Percentiles rank a stretch among this genome's conserved stretches.
Evolutionary conservation across 1,140 invertebrate species (phyloP).

Genomic region (Panulirus ornatus): DNA sequence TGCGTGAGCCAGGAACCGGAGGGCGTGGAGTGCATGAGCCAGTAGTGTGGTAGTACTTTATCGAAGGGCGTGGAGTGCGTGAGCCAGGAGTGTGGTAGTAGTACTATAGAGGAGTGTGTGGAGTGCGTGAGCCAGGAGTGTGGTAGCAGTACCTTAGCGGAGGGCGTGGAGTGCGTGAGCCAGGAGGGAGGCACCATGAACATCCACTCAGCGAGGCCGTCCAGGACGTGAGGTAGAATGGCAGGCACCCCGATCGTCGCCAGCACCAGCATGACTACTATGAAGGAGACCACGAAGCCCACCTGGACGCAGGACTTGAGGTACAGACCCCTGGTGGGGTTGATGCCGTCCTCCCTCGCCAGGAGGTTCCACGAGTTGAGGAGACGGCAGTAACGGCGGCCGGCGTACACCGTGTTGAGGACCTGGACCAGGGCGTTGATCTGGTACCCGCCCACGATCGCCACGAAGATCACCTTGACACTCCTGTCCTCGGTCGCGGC

Average conservation of each 20-base stretch:
- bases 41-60: too few relatives aligned
- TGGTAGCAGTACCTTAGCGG: constrained; percentile 12
- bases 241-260: constrained; percentile 10
- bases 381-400: neutral
- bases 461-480: constrained; percentile 35
- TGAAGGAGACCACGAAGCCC: constrained; percentile 55
- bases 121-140: neutral
- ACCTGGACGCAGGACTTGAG: constrained; percentile 15
- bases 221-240: constrained; percentile 42
- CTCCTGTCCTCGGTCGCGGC: neutral
- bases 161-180: neutral
- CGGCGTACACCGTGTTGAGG: neutral
- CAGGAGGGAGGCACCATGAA: constrained; percentile 45
- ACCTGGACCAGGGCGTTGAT: constrained; percentile 52
- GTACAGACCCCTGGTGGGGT: constrained; percentile 3
- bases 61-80: too few relatives aligned
- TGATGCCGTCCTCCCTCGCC: constrained; percentile 19
- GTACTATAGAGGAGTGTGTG: neutral
- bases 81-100: too few relatives aligned
- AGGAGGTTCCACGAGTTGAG: constrained; percentile 48
- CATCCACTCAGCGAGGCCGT: constrained; percentile 41
- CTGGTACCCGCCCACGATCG: constrained; percentile 57
- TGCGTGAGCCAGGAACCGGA: neutral
- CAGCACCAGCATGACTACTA: constrained; percentile 27
- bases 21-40: too few relatives aligned